Evolutionary conservation across 2,797 vertebrate species (phyloP).

Genomic region (Amblyraja radiata): DNA sequence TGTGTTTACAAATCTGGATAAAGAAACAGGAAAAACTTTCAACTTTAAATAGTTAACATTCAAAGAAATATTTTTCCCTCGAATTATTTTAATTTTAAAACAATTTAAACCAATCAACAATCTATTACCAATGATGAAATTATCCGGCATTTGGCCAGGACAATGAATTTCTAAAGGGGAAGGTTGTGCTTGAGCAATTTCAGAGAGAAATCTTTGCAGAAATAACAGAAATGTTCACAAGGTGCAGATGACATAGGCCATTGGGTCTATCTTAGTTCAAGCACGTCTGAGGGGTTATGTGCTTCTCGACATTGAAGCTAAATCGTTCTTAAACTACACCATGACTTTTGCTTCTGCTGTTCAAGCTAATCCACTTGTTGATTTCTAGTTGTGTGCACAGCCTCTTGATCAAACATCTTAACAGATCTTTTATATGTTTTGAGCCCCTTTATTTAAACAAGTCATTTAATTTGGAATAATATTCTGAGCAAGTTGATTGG

Average conservation of each 20-base stretch:
- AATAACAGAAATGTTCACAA: neutral
- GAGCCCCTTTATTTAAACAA: neutral
- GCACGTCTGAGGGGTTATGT: neutral
- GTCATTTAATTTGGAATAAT: neutral
- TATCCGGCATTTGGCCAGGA: neutral
- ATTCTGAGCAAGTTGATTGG: neutral
- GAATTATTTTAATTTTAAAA: neutral
- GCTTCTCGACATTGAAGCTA: neutral
- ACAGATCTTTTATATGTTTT: neutral
- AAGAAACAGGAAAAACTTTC: neutral
- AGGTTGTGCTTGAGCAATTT: neutral
- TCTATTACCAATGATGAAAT: neutral
- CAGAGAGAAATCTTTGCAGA: neutral
- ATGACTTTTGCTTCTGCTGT: neutral
- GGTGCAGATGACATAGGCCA: neutral
- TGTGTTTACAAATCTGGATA: neutral
- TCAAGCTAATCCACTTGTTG: neutral
- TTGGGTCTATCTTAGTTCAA: neutral
- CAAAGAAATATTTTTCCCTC: neutral
- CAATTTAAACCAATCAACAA: neutral
- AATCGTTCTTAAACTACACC: neutral
- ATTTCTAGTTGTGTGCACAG: neutral
- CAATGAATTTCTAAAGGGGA: neutral
- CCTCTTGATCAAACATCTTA: neutral
- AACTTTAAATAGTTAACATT: neutral